phyloP scores from a whole-genome alignment of 2,888 invertebrate species.

The Helobdella robusta region DNA sequence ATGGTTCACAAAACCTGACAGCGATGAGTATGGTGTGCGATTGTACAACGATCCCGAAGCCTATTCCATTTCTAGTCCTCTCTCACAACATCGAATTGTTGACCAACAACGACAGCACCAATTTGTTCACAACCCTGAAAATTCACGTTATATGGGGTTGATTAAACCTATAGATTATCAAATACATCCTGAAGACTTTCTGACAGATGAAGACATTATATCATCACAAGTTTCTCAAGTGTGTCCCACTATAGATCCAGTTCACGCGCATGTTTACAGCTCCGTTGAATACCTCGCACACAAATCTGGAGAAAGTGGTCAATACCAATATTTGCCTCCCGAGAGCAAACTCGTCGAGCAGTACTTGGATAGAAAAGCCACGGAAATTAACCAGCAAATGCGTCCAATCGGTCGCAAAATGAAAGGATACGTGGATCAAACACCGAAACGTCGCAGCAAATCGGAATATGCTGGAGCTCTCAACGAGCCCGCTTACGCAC shows the following conservation, averaged over 20 bases:
- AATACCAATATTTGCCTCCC: conserved; percentile 8
- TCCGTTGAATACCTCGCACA: conserved; percentile 25
- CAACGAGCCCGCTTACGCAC: not conserved
- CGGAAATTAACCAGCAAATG: not conserved
- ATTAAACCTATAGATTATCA: conserved; percentile 45
- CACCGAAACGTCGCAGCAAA: conserved; percentile 10
- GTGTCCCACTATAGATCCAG: not conserved
- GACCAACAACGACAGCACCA: too few relatives aligned
- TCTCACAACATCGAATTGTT: too few relatives aligned
- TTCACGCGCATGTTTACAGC: conserved; percentile 16
- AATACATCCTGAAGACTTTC: conserved; percentile 21
- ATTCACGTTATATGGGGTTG: too few relatives aligned
- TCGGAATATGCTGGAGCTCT: conserved; percentile 8
- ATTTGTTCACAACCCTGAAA: too few relatives aligned
- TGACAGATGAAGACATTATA: not conserved
- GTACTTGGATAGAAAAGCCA: conserved; percentile 4
- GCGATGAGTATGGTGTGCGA: too few relatives aligned
- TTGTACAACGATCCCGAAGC: too few relatives aligned
- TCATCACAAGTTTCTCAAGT: not conserved
- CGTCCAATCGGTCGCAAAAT: not conserved
- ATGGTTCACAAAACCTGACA: conserved; percentile 3
- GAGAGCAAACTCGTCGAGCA: conserved; percentile 7
- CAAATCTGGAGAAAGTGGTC: conserved; percentile 13
- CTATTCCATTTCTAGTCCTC: too few relatives aligned
- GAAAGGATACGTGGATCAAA: not conserved